These are phyloP conservation scores for Melanotaenia parkinsoni DNA, from an alignment of 2,797 vertebrate genomes.

Conservation along the genomic window DNA sequence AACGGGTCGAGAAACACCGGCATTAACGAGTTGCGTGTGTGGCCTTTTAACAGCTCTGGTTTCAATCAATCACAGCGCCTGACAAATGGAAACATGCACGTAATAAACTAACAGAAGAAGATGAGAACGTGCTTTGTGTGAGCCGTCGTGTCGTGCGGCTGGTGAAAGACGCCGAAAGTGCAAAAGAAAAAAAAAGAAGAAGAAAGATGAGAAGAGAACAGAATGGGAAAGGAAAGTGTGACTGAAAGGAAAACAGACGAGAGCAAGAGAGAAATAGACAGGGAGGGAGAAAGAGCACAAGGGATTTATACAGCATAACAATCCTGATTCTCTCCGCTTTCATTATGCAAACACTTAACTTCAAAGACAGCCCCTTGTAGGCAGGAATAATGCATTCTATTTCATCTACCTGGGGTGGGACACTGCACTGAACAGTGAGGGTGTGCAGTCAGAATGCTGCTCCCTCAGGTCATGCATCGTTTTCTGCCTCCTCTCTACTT, in stretches of 20 bases:
- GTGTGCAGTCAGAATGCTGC: conserved; percentile 41
- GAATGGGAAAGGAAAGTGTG: conserved; percentile 42
- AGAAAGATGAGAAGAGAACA: conserved; percentile 17
- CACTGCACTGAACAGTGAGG: conserved; percentile 45
- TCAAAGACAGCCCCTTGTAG: conserved; percentile 77
- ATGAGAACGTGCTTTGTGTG: conserved; percentile 62
- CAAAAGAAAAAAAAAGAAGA: conserved; percentile 10
- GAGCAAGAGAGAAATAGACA: conserved; percentile 38
- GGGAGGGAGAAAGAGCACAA: conserved; percentile 45
- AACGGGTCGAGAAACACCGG: conserved; percentile 56
- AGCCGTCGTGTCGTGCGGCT: conserved; percentile 9
- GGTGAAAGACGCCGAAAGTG: conserved; percentile 30
- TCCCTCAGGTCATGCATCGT: conserved; percentile 34
- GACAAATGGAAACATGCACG: conserved; percentile 71
- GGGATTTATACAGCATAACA: conserved; percentile 69
- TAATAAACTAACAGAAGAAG: conserved; percentile 73
- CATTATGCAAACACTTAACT: conserved; percentile 80
- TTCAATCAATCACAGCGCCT: conserved; percentile 74
- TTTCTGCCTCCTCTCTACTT: conserved; percentile 26
- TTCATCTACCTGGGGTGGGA: conserved; percentile 80
- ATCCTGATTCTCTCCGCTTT: conserved; percentile 74
- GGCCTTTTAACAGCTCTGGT: conserved; percentile 79
- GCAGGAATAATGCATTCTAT: conserved; percentile 79
- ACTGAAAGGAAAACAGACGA: conserved; percentile 33
- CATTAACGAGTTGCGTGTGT: conserved; percentile 52